These are phyloP conservation scores for Rhizoglyphus robini DNA, from an alignment of 1,140 invertebrate species.

Conservation along the genomic window DNA sequence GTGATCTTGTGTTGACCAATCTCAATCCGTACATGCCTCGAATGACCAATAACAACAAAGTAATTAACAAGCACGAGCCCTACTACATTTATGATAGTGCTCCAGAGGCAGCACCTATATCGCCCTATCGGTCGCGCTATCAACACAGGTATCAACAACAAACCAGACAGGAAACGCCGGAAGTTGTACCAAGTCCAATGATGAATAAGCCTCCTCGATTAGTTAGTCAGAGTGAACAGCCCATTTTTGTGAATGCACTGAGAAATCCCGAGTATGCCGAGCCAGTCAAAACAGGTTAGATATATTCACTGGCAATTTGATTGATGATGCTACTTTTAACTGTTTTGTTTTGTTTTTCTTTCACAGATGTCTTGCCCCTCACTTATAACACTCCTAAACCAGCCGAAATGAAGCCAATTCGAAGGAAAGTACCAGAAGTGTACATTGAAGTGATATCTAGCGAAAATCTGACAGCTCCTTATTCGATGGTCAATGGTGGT, in stretches of 20 bases:
- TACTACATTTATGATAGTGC: not conserved
- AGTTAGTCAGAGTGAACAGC: no score
- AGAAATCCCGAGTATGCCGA: no score
- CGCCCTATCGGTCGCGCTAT: not conserved
- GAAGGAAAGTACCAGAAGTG: conserved; percentile 8
- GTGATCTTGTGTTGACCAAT: not conserved
- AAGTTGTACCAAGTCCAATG: no score
- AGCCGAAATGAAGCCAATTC: not conserved
- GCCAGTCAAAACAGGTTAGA: no score
- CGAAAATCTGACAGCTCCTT: conserved; percentile 9
- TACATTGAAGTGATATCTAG: not conserved
- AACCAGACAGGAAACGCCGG: no score
- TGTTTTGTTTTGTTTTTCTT: no score
- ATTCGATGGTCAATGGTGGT: not conserved
- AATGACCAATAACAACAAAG: not conserved
- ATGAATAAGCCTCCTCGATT: no score
- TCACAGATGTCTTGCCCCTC: not conserved
- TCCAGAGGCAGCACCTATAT: not conserved
- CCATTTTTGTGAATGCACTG: no score
- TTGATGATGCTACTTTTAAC: no score
- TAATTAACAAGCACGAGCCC: not conserved
- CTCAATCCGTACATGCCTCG: not conserved
- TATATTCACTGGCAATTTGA: no score
- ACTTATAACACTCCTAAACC: not conserved
- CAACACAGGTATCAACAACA: conserved; percentile 2